Conservation (phyloP, 2,113 vertebrate species). For the Pontoporia blainvillei region DNA sequence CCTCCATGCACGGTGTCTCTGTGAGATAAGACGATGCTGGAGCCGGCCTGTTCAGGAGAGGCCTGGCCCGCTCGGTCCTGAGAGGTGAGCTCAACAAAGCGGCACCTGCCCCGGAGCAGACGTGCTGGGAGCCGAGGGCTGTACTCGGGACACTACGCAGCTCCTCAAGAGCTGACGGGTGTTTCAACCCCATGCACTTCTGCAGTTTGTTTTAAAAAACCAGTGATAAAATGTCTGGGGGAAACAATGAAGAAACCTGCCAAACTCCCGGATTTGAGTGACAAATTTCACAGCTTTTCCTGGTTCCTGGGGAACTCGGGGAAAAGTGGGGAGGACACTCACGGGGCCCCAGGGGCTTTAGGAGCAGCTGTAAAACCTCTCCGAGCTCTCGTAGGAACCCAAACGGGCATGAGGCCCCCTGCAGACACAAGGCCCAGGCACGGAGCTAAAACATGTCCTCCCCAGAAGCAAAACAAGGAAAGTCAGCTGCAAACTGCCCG, state of each 20-base stretch:
- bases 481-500: neutral
- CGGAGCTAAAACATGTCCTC: neutral
- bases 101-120: neutral
- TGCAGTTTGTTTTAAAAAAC: neutral
- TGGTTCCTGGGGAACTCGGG: neutral
- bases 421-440: neutral
- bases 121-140: neutral
- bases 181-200: neutral
- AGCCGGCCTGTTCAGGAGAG: neutral
- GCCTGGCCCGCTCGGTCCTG: neutral
- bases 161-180: neutral
- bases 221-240: neutral
- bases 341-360: neutral
- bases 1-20: fast-evolving
- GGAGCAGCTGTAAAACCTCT: neutral
- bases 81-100: neutral
- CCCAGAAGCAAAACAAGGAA: neutral
- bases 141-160: fast-evolving
- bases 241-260: neutral
- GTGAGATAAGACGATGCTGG: fast-evolving
- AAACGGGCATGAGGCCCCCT: fast-evolving
- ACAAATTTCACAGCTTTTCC: neutral
- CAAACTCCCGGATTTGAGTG: neutral
- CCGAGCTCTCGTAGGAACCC: neutral
- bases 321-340: neutral